Evolutionary conservation across 2,797 vertebrate genomes (phyloP), one percentile per base, ranked within the genome.

Genomic region (Ctenopoma kingsleyae): DNA sequence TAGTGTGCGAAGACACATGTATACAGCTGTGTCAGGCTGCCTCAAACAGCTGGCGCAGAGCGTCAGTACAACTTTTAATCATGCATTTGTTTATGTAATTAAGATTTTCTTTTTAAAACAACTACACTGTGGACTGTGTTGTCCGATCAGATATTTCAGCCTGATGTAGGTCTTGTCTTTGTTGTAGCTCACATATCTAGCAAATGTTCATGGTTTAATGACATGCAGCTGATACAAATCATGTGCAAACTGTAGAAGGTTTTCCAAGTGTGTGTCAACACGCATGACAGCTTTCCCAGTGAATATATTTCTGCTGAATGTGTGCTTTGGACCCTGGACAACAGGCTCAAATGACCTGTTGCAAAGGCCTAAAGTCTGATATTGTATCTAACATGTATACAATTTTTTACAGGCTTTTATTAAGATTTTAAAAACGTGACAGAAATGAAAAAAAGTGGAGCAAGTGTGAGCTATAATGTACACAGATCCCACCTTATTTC

Each of bases 1-100:
- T 91, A 90, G 92, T 90, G 86, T 80, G 78, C 88, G 82, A 81
- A 94, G 89, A 94, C 87, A 92, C 91, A 89, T 91, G 92, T 91
- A 91, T 90, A 91, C 91, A 93, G 92, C 93, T 91, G 91, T 83
- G 86, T 92, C 88, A 84, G 90, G 67, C 80, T 81, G 90, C 83
- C 82, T 87, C 79, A 80, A 87, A 89, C 91, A 93, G 91, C 92
- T 93, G 91, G 88, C 74, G 66, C 19, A 41, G 66, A 80, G 83
- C 86, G 81, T 30, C 72, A 75, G 75, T 52, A 80, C 82, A 86
- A 86, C 86, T 88, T 89, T 90, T 91, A 92, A 93, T 94, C 91
- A 93, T 83, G 85, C 90, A 83, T 90, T 91, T 93, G 91, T 94
- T 94, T 91, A 90, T 90, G 85, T 84, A 90, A 93, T 92, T 90